Base-by-base conservation (phyloP, 92 coral and sea anemone species). In the Muricea muricata region DNA sequence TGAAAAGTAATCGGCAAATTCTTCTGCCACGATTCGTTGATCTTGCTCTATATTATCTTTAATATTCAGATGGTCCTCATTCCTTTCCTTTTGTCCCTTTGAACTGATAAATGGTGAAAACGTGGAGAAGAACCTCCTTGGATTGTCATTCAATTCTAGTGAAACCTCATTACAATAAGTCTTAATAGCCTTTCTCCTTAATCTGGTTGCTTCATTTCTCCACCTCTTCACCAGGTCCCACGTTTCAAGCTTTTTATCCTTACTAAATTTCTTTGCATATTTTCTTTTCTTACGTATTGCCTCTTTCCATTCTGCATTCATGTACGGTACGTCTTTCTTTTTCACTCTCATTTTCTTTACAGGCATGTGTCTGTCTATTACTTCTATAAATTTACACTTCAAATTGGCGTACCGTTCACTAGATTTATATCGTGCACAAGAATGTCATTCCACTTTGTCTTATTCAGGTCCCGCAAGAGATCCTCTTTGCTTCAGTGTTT, bases 121-220 rank as follows among this genome's bases (percentile, higher is more conserved):
- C 46, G 91, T 88, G 12, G 75, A 73, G 25, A 17, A 88, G 42
- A 83, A 74, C 24, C 75, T 47, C 25, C 88, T 73, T 4, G 91
- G 88, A 32, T 88, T 88, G 6, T 65, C 58, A 23, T 88, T 83
- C 17, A 88, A 33, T 21, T 83, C 84, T 5, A 54, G 23, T 28
- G 80, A 75, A 63, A 25, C 65, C 5, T 77, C 68, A 7, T 83
- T 83, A 89, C 92, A 89, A 24, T 89, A 84, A 0, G 14, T 63
- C 29, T 89, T 89, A n/a, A 84, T 84, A 11, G 92, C 92, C 42
- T 78, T 70, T 48, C 89, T 65, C 65, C 89, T 78, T 14, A 77
- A 57, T 34, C 81, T 14, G 14, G 89, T 89, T 24, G 92, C 89
- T 4, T 66, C 29, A 61, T 89, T 84, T 5, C 86, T 57, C 76